Evolutionary conservation across 2,113 vertebrate genomes (phyloP).

Genomic region (Phasianus colchicus): DNA sequence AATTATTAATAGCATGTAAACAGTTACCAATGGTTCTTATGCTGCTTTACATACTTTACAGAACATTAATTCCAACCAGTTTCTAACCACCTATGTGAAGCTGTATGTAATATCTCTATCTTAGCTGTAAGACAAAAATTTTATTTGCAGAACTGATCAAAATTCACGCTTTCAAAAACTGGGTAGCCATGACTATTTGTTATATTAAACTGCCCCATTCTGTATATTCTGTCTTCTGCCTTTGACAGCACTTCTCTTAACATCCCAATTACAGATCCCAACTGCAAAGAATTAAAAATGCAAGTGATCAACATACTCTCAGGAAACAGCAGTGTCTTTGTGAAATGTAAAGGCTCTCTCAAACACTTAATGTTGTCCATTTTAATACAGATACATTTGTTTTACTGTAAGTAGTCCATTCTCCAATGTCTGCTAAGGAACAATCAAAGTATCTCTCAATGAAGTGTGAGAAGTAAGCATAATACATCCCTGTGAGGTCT

Average conservation of each 20-base stretch:
- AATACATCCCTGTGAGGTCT: background rate
- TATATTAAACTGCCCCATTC: background rate
- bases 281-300: background rate
- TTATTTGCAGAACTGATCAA: background rate
- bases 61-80: slow-evolving; percentile 68
- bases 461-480: background rate
- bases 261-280: background rate
- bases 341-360: background rate
- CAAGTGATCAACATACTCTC: background rate
- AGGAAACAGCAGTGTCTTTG: background rate
- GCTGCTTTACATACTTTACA: slow-evolving; percentile 71
- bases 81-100: slow-evolving; percentile 49
- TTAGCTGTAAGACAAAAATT: slow-evolving; percentile 26
- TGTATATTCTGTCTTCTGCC: background rate
- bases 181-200: background rate
- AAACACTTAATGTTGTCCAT: background rate
- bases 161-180: background rate
- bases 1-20: slow-evolving; percentile 81
- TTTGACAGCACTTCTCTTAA: background rate
- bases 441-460: background rate
- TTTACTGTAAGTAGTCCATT: background rate
- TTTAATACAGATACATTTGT: background rate
- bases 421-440: background rate
- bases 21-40: slow-evolving; percentile 72
- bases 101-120: slow-evolving; percentile 12